Conservation (phyloP, 2,888 invertebrate genomes). For the Cheilosia pagana region DNA sequence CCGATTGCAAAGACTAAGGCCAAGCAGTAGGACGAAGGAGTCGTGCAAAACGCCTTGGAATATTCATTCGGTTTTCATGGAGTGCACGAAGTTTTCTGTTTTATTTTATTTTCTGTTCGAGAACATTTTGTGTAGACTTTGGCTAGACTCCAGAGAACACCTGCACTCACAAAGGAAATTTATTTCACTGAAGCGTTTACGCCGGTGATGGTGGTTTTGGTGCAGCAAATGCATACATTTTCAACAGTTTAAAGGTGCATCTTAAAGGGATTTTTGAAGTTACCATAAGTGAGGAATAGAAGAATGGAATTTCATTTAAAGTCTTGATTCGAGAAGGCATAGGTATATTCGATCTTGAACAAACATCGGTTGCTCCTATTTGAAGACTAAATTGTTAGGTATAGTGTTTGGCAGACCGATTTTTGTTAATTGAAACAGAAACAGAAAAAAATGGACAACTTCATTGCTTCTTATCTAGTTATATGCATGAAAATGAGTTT, state of each 20-base stretch:
- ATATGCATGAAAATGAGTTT: too few species aligned
- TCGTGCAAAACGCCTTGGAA: slow-evolving; percentile 54
- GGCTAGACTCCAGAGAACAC: slow-evolving; percentile 71
- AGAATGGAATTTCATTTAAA: too few species aligned
- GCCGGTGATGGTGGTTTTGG: neutral
- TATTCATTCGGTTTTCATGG: slow-evolving; percentile 52
- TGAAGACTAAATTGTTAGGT: too few species aligned
- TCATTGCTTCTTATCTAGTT: too few species aligned
- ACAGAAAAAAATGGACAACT: too few species aligned
- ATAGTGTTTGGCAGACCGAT: too few species aligned
- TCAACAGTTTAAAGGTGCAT: slow-evolving; percentile 19
- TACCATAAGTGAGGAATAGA: too few species aligned
- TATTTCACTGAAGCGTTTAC: slow-evolving; percentile 51
- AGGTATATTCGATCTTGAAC: too few species aligned
- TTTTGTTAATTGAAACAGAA: too few species aligned
- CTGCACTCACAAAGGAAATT: slow-evolving; percentile 71
- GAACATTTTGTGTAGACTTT: slow-evolving; percentile 46
- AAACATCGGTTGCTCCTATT: too few species aligned
- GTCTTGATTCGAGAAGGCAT: too few species aligned
- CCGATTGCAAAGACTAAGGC: slow-evolving; percentile 7
- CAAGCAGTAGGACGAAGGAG: slow-evolving; percentile 15
- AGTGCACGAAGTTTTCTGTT: slow-evolving; percentile 13
- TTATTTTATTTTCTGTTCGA: slow-evolving; percentile 2
- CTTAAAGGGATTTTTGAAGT: neutral
- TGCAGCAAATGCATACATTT: neutral